Percentiles rank a stretch among this genome's conserved stretches.
These are phyloP conservation scores for Gadus macrocephalus DNA, from an alignment of 2,113 vertebrate genomes.

Conservation along the genomic window DNA sequence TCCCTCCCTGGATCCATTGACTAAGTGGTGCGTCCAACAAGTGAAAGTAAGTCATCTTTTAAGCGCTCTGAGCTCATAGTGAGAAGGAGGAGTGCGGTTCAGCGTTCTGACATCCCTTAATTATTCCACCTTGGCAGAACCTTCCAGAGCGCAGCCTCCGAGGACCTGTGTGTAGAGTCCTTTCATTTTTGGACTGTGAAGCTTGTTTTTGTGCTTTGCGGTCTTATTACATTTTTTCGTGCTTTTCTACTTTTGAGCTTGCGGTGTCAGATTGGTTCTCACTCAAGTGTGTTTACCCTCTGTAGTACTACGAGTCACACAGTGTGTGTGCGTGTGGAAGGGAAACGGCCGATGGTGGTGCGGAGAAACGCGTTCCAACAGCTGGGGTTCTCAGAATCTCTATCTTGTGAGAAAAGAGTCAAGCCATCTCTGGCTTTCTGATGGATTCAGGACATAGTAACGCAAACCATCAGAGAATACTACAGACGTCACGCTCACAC, in stretches of 20 bases:
- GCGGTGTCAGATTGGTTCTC: no score
- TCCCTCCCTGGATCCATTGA: slow-evolving; percentile 60
- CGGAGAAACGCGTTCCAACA: no score
- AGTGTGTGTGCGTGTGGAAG: no score
- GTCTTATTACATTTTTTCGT: not conserved
- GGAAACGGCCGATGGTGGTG: no score
- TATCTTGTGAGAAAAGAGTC: no score
- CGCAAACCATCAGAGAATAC: no score
- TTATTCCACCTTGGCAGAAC: slow-evolving; percentile 41
- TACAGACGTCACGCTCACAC: not conserved
- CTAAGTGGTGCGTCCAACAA: slow-evolving; percentile 79
- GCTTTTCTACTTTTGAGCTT: no score
- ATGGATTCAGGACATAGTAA: no score
- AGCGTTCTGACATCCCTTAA: slow-evolving; percentile 56
- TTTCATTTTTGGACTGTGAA: slow-evolving; percentile 27
- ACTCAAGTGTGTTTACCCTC: no score
- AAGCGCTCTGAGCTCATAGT: slow-evolving; percentile 81
- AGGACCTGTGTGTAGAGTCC: slow-evolving; percentile 8
- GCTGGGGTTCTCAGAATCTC: no score
- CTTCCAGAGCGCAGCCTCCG: slow-evolving; percentile 39
- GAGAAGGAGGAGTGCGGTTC: slow-evolving; percentile 74
- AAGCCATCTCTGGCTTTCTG: no score
- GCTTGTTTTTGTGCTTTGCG: slow-evolving; percentile 50
- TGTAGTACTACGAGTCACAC: no score
- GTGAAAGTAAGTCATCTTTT: slow-evolving; percentile 84